Evolutionary conservation across 1,140 invertebrate genomes (phyloP).

Genomic region (Micrasema longulum): DNA sequence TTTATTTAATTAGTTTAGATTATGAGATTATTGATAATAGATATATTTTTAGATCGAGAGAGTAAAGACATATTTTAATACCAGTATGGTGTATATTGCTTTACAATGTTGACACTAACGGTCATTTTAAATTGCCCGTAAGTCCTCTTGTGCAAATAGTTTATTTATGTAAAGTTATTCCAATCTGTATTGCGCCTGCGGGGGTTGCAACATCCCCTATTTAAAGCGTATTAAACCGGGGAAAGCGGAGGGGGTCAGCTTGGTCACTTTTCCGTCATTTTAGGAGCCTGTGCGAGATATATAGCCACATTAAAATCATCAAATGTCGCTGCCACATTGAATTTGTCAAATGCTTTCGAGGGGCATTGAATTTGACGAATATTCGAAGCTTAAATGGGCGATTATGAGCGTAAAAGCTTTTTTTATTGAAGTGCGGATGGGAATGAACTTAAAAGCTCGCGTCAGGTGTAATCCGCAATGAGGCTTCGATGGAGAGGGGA

Average conservation of each 20-base stretch:
- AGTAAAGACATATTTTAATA: too few species aligned
- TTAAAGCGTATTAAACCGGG: constrained; percentile 30
- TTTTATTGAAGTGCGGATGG: constrained; percentile 17
- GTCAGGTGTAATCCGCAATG: constrained; percentile 26
- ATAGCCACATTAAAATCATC: constrained; percentile 39
- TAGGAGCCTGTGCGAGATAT: constrained; percentile 34
- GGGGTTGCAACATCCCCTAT: constrained; percentile 22
- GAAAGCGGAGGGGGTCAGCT: neutral
- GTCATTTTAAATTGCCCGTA: constrained; percentile 36
- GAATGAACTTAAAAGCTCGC: constrained; percentile 34
- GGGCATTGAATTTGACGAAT: constrained; percentile 34
- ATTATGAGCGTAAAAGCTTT: constrained; percentile 35
- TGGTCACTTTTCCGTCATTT: constrained; percentile 35
- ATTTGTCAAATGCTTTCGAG: constrained; percentile 18
- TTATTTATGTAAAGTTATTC: constrained; percentile 45
- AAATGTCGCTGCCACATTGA: constrained; percentile 30
- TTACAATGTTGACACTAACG: constrained; percentile 26
- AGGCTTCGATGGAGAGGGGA: constrained; percentile 17
- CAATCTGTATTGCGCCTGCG: constrained; percentile 22
- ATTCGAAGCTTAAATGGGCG: constrained; percentile 16
- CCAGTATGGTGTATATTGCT: too few species aligned
- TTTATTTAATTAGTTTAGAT: too few species aligned
- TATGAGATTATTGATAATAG: too few species aligned
- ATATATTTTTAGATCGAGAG: too few species aligned
- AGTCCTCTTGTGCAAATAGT: constrained; percentile 37